A percentile compares a stretch with the other conserved stretches of the same genome.
Evolutionary conservation across 2,888 invertebrate species (phyloP).

Genomic region (Caenorhabditis sinica): DNA sequence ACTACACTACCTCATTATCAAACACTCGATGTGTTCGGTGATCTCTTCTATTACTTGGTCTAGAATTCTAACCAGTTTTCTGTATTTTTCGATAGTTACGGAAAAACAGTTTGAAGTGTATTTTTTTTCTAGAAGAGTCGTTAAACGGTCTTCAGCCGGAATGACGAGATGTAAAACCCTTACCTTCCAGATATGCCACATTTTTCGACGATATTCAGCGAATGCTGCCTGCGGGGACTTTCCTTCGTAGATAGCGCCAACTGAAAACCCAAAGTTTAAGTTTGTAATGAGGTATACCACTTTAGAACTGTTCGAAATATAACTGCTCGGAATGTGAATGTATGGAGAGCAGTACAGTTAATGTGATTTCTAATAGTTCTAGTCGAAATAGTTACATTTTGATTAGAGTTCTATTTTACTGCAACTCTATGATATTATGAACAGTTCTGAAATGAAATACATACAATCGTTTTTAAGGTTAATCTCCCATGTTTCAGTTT

Average conservation of each 20-base stretch:
- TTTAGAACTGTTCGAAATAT: too few species aligned
- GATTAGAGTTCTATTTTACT: too few species aligned
- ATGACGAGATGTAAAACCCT: background rate
- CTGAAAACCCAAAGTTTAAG: too few species aligned
- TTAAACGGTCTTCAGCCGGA: background rate
- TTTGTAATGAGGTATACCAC: too few species aligned
- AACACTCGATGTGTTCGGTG: constrained; percentile 28
- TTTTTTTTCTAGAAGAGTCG: background rate
- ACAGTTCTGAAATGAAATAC: too few species aligned
- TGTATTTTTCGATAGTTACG: background rate
- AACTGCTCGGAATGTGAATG: too few species aligned
- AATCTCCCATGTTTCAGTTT: background rate
- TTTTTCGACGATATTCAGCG: constrained; percentile 63
- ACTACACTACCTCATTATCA: constrained; percentile 46
- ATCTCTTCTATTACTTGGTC: constrained; percentile 18
- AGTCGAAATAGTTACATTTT: too few species aligned
- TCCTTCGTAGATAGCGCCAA: constrained; percentile 67
- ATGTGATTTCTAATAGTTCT: too few species aligned
- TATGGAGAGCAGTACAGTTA: too few species aligned
- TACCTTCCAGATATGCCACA: constrained; percentile 73
- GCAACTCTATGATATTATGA: too few species aligned
- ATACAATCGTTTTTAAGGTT: background rate
- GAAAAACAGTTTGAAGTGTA: background rate
- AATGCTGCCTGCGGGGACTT: constrained; percentile 56
- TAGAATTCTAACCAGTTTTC: constrained; percentile 32